Base-by-base conservation (phyloP, 2,888 invertebrate species). In the Lissocephala sabroskyi region DNA sequence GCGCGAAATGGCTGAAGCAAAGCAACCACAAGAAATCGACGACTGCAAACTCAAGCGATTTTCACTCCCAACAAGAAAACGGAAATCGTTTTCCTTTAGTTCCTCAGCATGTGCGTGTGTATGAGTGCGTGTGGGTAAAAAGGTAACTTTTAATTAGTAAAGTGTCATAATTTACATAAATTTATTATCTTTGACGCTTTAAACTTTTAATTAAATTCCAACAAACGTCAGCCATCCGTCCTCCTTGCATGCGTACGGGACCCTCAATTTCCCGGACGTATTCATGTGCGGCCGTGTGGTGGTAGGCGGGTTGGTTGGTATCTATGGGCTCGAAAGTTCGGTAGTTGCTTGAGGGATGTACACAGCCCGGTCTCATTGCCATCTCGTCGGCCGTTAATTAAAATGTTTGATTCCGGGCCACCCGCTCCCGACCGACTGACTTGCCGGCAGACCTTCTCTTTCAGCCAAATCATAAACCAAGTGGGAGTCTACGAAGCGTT, bases 171-270 rank as follows among this genome's bases (percentile, higher is more conserved):
- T 73, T 68, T 63, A 52, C 63, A 61, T 63, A 56, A 60, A 73
- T 65, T 63, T 71, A 67, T 75, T 52, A 55, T 48, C 45, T 44
- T 53, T 52, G 50, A 56, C 57, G 45, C 52, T 63, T 65, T 77
- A 45, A 68, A 76, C 60, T 70, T 70, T 68, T 73, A 76, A 70
- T 76, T 76, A 76, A 70, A 70, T 76, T 68, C 49, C 56, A 65
- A 60, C 37, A 65, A 59, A 51, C 40, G 44, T 45, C 35, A 36
- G 39, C 11, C n/a, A n/a, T n/a, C n/a, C n/a, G n/a, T n/a, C n/a
- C 43, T 23, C 37, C 18, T 39, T 32, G 37, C 46, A 46, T 48
- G 36, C 11, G 17, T 36, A 29, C 16, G 10, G 14, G 35, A 35
- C 10, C 2, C n/a, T n/a, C n/a, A n/a, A n/a, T n/a, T n/a, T n/a